Base-by-base conservation (phyloP, 2,888 invertebrate species). In the Coenonympha glycerion region DNA sequence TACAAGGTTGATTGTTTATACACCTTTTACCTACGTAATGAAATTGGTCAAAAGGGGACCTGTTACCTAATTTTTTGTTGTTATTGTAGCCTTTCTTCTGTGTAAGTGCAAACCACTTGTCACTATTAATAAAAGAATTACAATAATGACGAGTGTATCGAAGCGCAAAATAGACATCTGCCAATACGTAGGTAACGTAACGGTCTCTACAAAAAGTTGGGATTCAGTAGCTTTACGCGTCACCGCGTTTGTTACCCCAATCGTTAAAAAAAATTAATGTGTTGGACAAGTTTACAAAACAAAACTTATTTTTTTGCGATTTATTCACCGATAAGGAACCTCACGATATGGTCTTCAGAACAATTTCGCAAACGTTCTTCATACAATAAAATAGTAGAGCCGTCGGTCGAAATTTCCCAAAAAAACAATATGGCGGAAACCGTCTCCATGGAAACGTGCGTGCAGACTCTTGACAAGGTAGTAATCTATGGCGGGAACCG, bases 161-260 rank as follows among this genome's bases (percentile, higher is more conserved):
- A 74, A 76, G 76, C 75, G 78, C 79, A 81, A 81, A 82, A 76
- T 69, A 70, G 63, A 76, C 83, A 85, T 83, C 76, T 86, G 85
- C 77, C 72, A 68, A 78, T 76, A 78, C 64, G 72, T n/a, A n/a
- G n/a, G n/a, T n/a, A n/a, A n/a, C n/a, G n/a, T 78, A 80, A 85
- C 83, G 81, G 80, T 73, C 69, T 66, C 59, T 63, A 62, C 72
- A 69, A 78, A 83, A 81, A 83, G 77, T 74, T 63, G 63, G 60
- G 82, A 85, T 81, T 76, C 86, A 77, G 86, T 85, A 87, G 86
- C 86, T 68, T 76, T 67, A 77, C 79, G 78, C 70, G 63, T 73
- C 68, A 73, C 55, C 71, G 72, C 59, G 52, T 71, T 67, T 67
- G 60, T 66, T 73, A 69, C 69, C 59, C 64, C 62, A 49, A 13